Base-by-base conservation (phyloP, 1,140 invertebrate genomes). In the Amyelois transitella region DNA sequence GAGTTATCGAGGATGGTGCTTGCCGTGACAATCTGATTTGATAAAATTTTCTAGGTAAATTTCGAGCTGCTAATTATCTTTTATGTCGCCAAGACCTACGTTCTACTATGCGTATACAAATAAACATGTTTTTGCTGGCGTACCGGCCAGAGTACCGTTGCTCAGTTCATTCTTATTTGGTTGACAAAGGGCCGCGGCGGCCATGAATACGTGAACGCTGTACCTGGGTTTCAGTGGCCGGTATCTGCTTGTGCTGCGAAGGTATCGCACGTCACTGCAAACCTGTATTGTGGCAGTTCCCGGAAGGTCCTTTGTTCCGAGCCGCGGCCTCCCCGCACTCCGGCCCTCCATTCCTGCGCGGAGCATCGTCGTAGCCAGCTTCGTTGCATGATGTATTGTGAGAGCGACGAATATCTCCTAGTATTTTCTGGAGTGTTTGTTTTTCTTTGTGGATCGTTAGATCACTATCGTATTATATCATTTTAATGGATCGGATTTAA, bases 211-310 rank as follows among this genome's bases (percentile, higher is more conserved):
- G 21, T 18, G 19, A 49, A 51, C 45, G 48, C 53, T 20, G 69
- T 80, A 81, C 75, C 73, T 82, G 80, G 79, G 54, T 66, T 68
- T 64, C 64, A 58, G 65, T 65, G 56, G 66, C 59, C 67, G 69
- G 78, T 86, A 83, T 86, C 81, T 80, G 45, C 45, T n/a, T n/a
- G n/a, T 32, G 44, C 44, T 48, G 80, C 80, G 72, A 77, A 83
- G 81, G 83, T 86, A 86, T 86, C 79, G 83, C 82, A 84, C 83
- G 76, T 81, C 79, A 71, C 67, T 73, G 81, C 84, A 81, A 85
- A 87, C 84, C 81, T 82, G 84, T 87, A 87, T 87, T 84, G 77
- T 83, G 78, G 60, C 78, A 72, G 74, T 87, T 87, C 81, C 80
- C 69, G 80, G 81, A 86, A 86, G 80, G 81, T 66, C 68, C 81